Evolutionary conservation across 2,113 vertebrate species (phyloP).

Genomic region (Etheostoma cragini): DNA sequence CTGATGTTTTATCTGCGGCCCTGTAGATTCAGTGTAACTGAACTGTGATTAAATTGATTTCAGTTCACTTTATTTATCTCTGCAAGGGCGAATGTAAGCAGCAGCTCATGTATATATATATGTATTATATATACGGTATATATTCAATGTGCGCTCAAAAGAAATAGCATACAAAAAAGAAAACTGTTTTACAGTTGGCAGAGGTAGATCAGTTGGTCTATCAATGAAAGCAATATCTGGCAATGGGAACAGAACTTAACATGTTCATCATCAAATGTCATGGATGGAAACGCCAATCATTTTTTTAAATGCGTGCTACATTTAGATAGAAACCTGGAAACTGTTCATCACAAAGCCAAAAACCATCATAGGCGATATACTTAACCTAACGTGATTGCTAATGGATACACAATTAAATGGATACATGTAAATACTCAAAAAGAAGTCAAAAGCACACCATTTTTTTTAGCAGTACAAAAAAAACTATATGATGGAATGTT

Average conservation of each 20-base stretch:
- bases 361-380: not conserved
- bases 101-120: too few relatives aligned
- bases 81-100: too few relatives aligned
- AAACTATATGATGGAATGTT: not conserved
- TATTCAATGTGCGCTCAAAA: too few relatives aligned
- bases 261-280: not conserved
- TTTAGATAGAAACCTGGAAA: not conserved
- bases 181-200: not conserved
- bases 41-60: not conserved
- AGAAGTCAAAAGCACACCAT: too few relatives aligned
- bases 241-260: not conserved
- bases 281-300: not conserved
- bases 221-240: not conserved
- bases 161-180: too few relatives aligned
- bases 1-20: not conserved
- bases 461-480: too few relatives aligned
- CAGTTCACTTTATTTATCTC: not conserved
- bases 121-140: too few relatives aligned
- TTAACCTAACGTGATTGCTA: not conserved
- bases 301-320: not conserved
- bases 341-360: not conserved
- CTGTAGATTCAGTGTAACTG: not conserved
- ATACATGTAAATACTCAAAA: not conserved
- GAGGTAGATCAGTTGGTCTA: not conserved
- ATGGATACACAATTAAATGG: not conserved